Base-by-base conservation (phyloP, 1,140 invertebrate genomes). In the Ectropis grisescens region DNA sequence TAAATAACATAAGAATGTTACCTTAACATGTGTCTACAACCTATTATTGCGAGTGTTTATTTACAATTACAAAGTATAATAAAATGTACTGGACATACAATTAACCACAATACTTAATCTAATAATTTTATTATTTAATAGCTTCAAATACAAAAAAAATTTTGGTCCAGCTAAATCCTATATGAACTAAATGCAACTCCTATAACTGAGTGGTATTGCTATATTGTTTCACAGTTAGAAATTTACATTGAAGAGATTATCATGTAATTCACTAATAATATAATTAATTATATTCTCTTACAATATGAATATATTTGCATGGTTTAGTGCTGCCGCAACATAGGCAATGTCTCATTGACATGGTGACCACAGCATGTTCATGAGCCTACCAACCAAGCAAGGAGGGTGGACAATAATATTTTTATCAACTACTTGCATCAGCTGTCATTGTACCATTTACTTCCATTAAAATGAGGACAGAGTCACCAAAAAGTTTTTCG, bases 111-210 rank as follows among this genome's bases (percentile, higher is more conserved):
- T 56, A 48, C 51, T 39, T 56, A 58, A 65, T 47, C 58, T 59
- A 58, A 48, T 26, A 58, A 58, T 58, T 52, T 43, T 59, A 60
- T 53, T 57, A 65, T 50, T 6, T 10, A n/a, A 6, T 26, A 26
- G 53, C 52, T 67, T 65, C 56, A 53, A 66, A 65, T 65, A 64
- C 48, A 75, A 71, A 69, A 50, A 64, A 70, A 74, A 70, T 75
- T 80, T 80, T 80, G 75, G 75, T 80, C 75, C 75, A 76, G 71
- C 75, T 76, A 76, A 74, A 64, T 66, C 57, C 71, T 76, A 74
- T 71, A n/a, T 26, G 29, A 34, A 62, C 67, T 72, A 72, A 72
- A 60, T 56, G 62, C 61, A 75, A 65, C 53, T 66, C 57, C 62
- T 76, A 72, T 47, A 54, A 61, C 54, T 57, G 54, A 60, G 40